Percentiles rank a stretch among this genome's conserved stretches.
phyloP scores from a whole-genome alignment of 2,888 invertebrate genomes.

The Morinoia aosen region DNA sequence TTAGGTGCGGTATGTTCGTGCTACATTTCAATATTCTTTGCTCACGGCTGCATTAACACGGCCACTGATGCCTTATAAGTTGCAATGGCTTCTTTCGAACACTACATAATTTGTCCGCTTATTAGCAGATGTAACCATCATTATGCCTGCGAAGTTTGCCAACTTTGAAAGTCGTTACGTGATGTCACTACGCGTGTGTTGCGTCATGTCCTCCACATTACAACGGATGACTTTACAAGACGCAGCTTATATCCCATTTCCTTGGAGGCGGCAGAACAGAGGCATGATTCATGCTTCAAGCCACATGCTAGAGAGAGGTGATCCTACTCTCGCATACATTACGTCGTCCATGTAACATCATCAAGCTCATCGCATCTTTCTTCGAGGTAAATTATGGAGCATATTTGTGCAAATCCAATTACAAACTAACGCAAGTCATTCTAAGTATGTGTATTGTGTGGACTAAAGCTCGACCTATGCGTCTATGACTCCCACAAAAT shows the following conservation, averaged over 20 bases:
- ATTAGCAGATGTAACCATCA: not conserved
- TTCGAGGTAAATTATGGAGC: not conserved
- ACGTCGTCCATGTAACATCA: not conserved
- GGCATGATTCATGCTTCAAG: not conserved
- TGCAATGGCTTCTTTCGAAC: not conserved
- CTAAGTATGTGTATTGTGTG: not conserved
- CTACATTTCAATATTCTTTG: not conserved
- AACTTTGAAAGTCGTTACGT: not conserved
- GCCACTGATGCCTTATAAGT: not conserved
- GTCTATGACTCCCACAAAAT: not conserved
- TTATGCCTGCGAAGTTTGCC: not conserved
- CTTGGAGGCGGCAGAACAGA: not conserved
- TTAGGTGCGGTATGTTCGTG: not conserved
- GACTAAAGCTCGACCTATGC: not conserved
- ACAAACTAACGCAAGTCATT: not conserved
- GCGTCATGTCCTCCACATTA: slow-evolving; percentile 3
- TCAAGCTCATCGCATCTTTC: not conserved
- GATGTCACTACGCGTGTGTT: not conserved
- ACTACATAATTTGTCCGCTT: not conserved
- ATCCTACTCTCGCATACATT: not conserved
- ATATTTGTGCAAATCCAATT: not conserved
- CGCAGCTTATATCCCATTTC: not conserved
- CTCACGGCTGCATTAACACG: not conserved
- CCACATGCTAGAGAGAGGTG: not conserved
- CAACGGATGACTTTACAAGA: not conserved